Evolutionary conservation across 1,140 invertebrate species (phyloP), one percentile per base, ranked within the genome.

Genomic region (Ceratosolen solmsi): DNA sequence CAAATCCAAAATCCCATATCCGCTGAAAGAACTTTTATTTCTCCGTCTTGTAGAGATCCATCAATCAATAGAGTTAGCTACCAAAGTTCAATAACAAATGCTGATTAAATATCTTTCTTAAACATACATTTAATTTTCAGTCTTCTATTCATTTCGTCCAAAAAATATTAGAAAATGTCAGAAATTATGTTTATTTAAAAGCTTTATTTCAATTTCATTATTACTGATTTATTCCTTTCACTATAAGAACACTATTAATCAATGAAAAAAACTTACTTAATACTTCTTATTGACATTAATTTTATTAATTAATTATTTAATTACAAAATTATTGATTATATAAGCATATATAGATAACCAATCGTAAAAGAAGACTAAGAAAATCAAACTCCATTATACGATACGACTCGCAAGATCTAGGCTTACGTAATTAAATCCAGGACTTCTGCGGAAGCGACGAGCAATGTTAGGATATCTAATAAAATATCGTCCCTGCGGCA

Each of bases 371-470:
- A 77, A 77, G 75, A 77, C 75, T 65, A 65, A 20, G 11, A 56
- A 63, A 65, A 65, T 22, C 8, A 8, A 4, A n/a, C 8, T 58
- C 1, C 1, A 30, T 65, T 30, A 33, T 30, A 25, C 38, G 56
- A 41, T n/a, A 76, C 56, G n/a, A 25, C 13, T 58, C 33, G 54
- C 27, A 65, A 30, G 60, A 65, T 58, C 22, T 36, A 65, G 25
- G 4, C n/a, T 46, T 63, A 38, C 41, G 60, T 49, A 71, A 79
- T 78, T 78, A 78, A 78, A 51, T 70, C 63, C 54, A 78, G 33
- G 17, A 60, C 36, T 71, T 71, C 68, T 1, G 8, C 36, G 68
- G 15, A 71, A 71, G 30, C 5, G 36, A 41, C 11, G 46, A 30
- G 71, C 25, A 27, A 22, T 9, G 13, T 73, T 22, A 2, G 17